These are phyloP conservation scores for Acronicta alni DNA, from an alignment of 2,888 invertebrate genomes.

Conservation along the genomic window DNA sequence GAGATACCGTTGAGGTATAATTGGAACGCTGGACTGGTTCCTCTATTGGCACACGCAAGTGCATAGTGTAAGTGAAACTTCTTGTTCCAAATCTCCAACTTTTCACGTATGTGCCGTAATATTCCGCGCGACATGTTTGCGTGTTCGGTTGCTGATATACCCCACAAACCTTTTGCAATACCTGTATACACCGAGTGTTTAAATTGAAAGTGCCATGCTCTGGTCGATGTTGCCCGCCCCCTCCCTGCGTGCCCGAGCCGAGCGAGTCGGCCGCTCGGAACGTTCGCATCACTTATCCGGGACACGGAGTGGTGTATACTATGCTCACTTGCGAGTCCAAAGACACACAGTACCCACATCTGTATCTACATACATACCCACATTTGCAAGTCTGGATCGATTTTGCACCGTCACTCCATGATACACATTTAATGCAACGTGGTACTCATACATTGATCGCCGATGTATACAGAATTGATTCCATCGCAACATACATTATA, in stretches of 20 bases:
- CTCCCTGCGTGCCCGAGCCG: slow-evolving; percentile 63
- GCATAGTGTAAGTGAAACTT: slow-evolving; percentile 89
- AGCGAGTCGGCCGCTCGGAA: slow-evolving; percentile 63
- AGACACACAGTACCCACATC: slow-evolving; percentile 74
- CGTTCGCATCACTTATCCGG: slow-evolving; percentile 67
- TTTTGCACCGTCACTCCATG: slow-evolving; percentile 91
- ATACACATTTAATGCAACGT: slow-evolving; percentile 71
- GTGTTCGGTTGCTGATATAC: slow-evolving; percentile 85
- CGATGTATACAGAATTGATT: slow-evolving; percentile 62
- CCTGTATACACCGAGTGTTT: slow-evolving; percentile 82
- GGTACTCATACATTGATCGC: slow-evolving; percentile 60
- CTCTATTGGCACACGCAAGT: slow-evolving; percentile 88
- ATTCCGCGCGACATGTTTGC: slow-evolving; percentile 85
- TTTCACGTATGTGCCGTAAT: slow-evolving; percentile 86
- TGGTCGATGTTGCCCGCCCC: slow-evolving; percentile 83
- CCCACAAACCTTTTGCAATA: slow-evolving; percentile 81
- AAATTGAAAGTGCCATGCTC: slow-evolving; percentile 88
- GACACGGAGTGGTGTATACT: slow-evolving; percentile 77
- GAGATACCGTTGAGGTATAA: slow-evolving; percentile 78
- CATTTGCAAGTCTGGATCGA: slow-evolving; percentile 87
- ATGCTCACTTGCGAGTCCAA: slow-evolving; percentile 78
- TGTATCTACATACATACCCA: slow-evolving; percentile 67
- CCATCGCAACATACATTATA: slow-evolving; percentile 59
- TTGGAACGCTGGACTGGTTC: slow-evolving; percentile 86
- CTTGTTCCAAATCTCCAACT: slow-evolving; percentile 90